Evolutionary conservation across 2,113 vertebrate genomes (phyloP).

Genomic region (Tupaia tana): DNA sequence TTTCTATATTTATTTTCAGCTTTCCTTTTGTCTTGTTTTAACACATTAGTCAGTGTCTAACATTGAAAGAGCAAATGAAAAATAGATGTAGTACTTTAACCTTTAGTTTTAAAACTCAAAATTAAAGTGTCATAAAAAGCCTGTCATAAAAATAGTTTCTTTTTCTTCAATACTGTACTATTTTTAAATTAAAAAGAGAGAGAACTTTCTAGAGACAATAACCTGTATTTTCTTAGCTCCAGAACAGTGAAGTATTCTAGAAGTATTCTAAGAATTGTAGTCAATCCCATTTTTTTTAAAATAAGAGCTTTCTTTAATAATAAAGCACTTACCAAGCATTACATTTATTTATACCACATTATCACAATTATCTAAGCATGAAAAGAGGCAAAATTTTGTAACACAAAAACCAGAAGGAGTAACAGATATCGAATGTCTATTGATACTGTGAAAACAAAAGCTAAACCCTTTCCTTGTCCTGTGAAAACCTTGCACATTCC

Average conservation of each 20-base stretch:
- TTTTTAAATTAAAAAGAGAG: neutral
- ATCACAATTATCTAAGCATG: slow-evolving; percentile 1
- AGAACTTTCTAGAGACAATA: neutral
- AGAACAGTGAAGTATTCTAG: neutral
- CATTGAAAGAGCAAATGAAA: slow-evolving; percentile 63
- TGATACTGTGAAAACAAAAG: neutral
- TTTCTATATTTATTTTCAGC: slow-evolving; percentile 34
- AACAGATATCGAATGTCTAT: neutral
- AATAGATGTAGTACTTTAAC: slow-evolving; percentile 49
- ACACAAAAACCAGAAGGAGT: neutral
- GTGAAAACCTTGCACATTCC: neutral
- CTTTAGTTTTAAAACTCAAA: slow-evolving; percentile 63
- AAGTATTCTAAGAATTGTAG: neutral
- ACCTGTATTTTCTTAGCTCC: neutral
- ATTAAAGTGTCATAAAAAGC: slow-evolving; percentile 45
- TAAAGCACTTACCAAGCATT: neutral
- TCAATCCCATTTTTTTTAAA: neutral
- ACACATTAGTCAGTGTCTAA: slow-evolving; percentile 66
- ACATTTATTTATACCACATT: neutral
- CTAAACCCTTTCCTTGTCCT: neutral
- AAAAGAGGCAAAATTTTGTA: neutral
- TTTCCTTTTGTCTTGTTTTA: slow-evolving; percentile 35
- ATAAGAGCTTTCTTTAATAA: neutral
- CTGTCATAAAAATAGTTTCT: neutral
- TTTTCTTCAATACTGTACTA: neutral